Evolutionary conservation across 2,113 vertebrate genomes (phyloP).

Genomic region (Saguinus imperator): DNA sequence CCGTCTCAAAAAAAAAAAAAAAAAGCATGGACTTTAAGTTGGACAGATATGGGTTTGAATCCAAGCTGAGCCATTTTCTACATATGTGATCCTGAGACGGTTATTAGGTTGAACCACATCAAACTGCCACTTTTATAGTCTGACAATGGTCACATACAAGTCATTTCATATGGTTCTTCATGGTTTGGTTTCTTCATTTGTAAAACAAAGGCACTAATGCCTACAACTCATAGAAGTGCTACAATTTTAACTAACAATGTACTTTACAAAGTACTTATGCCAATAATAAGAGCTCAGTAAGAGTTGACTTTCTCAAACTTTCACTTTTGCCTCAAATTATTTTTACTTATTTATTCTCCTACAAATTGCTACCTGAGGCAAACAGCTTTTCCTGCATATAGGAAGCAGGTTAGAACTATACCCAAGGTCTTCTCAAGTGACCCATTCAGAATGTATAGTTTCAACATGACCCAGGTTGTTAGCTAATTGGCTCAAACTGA

Average conservation of each 20-base stretch:
- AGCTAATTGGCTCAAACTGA: not conserved
- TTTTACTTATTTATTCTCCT: constrained; percentile 25
- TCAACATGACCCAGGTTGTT: not conserved
- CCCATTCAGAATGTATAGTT: not conserved
- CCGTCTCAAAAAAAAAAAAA: no score
- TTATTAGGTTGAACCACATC: not conserved
- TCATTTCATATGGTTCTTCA: constrained; percentile 36
- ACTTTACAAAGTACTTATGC: not conserved
- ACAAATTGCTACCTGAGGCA: not conserved
- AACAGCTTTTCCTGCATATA: not conserved
- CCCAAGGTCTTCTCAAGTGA: not conserved
- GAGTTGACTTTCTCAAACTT: not conserved
- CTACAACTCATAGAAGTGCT: not conserved
- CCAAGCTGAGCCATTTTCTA: constrained; percentile 1
- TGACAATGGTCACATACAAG: constrained; percentile 21
- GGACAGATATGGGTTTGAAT: not conserved
- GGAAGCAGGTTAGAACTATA: constrained; percentile 1
- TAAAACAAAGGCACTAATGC: constrained; percentile 10
- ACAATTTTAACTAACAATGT: not conserved
- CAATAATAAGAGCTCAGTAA: not conserved
- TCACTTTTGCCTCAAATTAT: constrained; percentile 18
- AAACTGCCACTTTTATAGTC: constrained; percentile 23
- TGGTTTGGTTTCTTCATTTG: constrained; percentile 7
- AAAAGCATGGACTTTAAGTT: not conserved
- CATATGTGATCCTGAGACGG: not conserved